A percentile compares a stretch with the other conserved stretches of the same genome.
Conservation (phyloP, 1,140 invertebrate genomes). For the Archegozetes longisetosus region DNA sequence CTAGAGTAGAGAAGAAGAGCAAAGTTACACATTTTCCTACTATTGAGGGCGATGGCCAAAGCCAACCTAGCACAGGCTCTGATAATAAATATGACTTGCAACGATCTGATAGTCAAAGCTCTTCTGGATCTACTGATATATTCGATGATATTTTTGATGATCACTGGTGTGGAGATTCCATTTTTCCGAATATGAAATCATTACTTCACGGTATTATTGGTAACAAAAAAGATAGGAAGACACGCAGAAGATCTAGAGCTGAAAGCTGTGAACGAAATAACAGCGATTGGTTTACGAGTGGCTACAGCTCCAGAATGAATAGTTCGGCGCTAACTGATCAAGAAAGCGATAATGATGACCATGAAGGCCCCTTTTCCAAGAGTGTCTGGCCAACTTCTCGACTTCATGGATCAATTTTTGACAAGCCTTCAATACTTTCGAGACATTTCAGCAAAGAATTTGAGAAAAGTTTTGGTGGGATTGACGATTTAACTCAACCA, state of each 20-base stretch:
- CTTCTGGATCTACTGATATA: constrained; percentile 24
- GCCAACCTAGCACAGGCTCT: background rate
- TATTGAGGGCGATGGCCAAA: background rate
- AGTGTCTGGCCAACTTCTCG: background rate
- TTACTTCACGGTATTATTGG: constrained; percentile 3
- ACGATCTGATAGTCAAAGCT: constrained; percentile 22
- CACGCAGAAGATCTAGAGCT: constrained; percentile 6
- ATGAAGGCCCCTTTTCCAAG: background rate
- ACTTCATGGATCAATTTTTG: background rate
- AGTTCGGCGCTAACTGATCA: background rate
- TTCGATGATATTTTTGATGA: constrained; percentile 26
- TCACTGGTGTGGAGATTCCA: constrained; percentile 22
- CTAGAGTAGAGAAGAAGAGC: constrained; percentile 24
- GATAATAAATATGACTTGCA: background rate
- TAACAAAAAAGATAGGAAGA: background rate
- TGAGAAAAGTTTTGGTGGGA: background rate
- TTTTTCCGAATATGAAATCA: constrained; percentile 17
- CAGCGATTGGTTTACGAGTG: background rate
- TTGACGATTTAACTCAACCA: background rate
- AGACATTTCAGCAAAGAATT: background rate
- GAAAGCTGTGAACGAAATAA: constrained; percentile 15
- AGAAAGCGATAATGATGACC: constrained; percentile 4
- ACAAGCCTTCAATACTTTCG: no score
- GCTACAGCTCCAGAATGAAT: no score
- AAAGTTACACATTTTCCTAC: constrained; percentile 19